Evolutionary conservation across 2,113 vertebrate species (phyloP).

Genomic region (Indri indri): DNA sequence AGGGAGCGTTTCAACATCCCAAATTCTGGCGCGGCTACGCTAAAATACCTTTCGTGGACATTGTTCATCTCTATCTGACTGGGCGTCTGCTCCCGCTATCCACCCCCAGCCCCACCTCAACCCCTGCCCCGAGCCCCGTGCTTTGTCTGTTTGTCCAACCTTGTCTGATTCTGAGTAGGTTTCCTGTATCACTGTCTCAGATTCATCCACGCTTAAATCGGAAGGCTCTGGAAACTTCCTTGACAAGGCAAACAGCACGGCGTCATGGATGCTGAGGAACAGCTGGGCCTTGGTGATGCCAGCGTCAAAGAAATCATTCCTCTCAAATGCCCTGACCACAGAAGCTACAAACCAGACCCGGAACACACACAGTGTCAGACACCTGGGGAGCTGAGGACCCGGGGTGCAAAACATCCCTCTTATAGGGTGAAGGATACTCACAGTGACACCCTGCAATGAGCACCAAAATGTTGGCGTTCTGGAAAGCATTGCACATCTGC

Average conservation of each 20-base stretch:
- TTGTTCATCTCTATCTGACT: not conserved
- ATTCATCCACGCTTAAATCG: not conserved
- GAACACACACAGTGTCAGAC: constrained; percentile 16
- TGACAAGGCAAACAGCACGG: constrained; percentile 74
- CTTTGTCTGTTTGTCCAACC: constrained; percentile 50
- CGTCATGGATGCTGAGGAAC: constrained; percentile 78
- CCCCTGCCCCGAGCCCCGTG: accelerated
- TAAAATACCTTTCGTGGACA: not conserved
- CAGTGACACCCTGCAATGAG: constrained; percentile 79
- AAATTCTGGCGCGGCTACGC: not conserved
- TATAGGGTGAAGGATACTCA: constrained; percentile 59
- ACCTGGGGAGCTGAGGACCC: not conserved
- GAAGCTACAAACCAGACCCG: constrained; percentile 68
- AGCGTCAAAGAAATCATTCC: constrained; percentile 76
- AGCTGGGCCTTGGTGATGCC: constrained; percentile 76
- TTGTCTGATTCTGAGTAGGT: constrained; percentile 65
- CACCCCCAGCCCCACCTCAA: accelerated
- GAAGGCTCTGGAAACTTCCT: constrained; percentile 38
- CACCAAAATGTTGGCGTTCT: constrained; percentile 69
- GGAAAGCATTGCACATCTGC: constrained; percentile 82
- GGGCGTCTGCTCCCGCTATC: not conserved
- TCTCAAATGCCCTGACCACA: constrained; percentile 77
- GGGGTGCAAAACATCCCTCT: not conserved
- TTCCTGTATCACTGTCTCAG: constrained; percentile 46
- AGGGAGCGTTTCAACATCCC: not conserved